These are phyloP conservation scores for Cephalotes varians DNA, from an alignment of 2,888 invertebrate species.

Conservation along the genomic window DNA sequence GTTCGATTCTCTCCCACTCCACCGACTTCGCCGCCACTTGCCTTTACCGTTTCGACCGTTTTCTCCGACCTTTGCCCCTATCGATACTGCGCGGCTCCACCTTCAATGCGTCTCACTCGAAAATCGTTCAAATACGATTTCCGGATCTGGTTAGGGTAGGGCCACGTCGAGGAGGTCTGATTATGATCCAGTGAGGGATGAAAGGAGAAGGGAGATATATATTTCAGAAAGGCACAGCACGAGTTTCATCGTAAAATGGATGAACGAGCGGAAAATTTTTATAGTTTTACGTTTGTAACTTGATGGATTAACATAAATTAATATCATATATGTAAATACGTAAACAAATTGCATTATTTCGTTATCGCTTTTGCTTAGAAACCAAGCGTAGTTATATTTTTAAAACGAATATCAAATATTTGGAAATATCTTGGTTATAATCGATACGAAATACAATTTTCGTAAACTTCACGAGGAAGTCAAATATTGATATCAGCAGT, in stretches of 20 bases:
- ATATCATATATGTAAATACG: neutral
- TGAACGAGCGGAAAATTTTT: neutral
- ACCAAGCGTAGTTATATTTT: neutral
- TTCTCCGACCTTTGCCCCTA: slow-evolving; percentile 43
- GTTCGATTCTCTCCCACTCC: slow-evolving; percentile 9
- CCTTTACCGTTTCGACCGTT: slow-evolving; percentile 42
- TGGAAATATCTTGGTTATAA: neutral
- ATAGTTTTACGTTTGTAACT: neutral
- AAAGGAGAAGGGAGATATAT: neutral
- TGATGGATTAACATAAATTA: neutral
- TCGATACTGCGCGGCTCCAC: slow-evolving; percentile 28
- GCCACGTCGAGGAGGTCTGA: slow-evolving; percentile 67
- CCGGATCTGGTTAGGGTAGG: slow-evolving; percentile 73
- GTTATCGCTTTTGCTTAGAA: neutral
- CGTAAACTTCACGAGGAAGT: slow-evolving; percentile 25
- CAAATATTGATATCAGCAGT: neutral
- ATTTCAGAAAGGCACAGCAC: neutral
- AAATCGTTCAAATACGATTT: slow-evolving; percentile 84
- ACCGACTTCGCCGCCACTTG: slow-evolving; percentile 46
- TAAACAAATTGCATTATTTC: neutral
- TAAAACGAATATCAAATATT: neutral
- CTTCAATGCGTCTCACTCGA: slow-evolving; percentile 69
- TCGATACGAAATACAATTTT: slow-evolving; percentile 48
- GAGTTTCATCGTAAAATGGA: neutral
- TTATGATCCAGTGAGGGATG: slow-evolving; percentile 37